Base-by-base conservation (phyloP, 2,113 vertebrate species). In the Clarias macrocephalus region DNA sequence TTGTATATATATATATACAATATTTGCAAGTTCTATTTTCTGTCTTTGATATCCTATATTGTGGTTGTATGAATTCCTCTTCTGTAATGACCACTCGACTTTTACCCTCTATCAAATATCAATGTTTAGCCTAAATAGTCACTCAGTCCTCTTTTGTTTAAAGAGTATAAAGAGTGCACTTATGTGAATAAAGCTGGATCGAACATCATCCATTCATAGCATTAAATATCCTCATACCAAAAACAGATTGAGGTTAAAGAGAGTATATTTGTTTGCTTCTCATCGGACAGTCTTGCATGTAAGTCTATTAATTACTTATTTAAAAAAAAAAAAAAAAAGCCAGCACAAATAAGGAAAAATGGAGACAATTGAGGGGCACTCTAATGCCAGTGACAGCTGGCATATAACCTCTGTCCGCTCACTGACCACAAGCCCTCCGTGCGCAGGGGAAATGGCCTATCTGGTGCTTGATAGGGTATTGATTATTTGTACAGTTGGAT, bases 401-500 rank as follows among this genome's bases (percentile, higher is more conserved):
- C 75, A 88, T 84, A 86, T 88, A 86, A 81, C 65, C 84, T 88
- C 57, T 89, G 63, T 84, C 33, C 88, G 86, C 86, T 76, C 68
- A 33, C 89, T 85, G 88, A 81, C 70, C 79, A 89, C n/a, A n/a
- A 13, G 19, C 33, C 54, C 59, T n/a, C 60, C 54, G 21, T 52
- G 33, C 73, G 73, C 75, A 63, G 77, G 70, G 85, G 85, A 88
- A 81, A 83, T 70, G 48, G 52, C 65, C 85, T 89, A 87, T 91
- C 84, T 84, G 37, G 42, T 82, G 52, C 86, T 48, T 88, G 89
- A 91, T 90, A 87, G 56, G 85, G 83, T 90, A 93, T 89, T 89
- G 91, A 91, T 92, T 75, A 88, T 87, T 87, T 92, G 87, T 89
- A 90, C 79, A 80, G 89, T 28, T 89, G 85, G 62, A 87, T 89